Evolutionary conservation across 2,888 invertebrate species (phyloP).

Genomic region (Tigriopus californicus): DNA sequence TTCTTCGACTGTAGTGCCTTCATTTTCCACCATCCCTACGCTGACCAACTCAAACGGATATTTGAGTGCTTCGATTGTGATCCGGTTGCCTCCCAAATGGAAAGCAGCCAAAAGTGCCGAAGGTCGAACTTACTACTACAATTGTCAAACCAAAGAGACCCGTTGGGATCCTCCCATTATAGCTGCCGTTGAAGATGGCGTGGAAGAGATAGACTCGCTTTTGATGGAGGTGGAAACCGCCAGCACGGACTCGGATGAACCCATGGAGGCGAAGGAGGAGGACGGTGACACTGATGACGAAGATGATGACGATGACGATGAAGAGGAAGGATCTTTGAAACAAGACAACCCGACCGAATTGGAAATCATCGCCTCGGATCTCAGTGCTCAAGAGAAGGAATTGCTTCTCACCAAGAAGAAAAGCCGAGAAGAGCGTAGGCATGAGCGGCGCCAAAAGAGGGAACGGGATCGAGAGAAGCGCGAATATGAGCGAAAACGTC

Average conservation of each 20-base stretch:
- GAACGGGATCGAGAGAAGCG: conserved; percentile 16
- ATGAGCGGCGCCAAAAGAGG: conserved; percentile 13
- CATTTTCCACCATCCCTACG: too few relatives aligned
- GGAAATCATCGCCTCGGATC: conserved; percentile 11
- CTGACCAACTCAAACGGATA: too few relatives aligned
- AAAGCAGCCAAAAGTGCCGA: conserved; percentile 58
- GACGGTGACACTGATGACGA: conserved; percentile 20
- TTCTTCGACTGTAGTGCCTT: not conserved
- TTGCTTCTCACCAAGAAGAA: not conserved
- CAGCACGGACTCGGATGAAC: conserved; percentile 20
- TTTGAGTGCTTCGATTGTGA: conserved; percentile 18
- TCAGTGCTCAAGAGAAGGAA: conserved; percentile 15
- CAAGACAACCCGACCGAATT: not conserved
- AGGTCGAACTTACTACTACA: conserved; percentile 80
- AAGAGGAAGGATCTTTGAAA: conserved; percentile 26
- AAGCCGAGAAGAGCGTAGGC: conserved; percentile 14
- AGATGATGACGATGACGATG: conserved; percentile 32
- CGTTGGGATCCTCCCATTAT: conserved; percentile 53
- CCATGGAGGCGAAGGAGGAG: conserved; percentile 13
- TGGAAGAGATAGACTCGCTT: not conserved
- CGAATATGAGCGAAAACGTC: conserved; percentile 12
- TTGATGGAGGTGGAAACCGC: conserved; percentile 25
- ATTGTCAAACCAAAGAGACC: conserved; percentile 36
- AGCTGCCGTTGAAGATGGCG: conserved; percentile 12
- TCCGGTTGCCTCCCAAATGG: conserved; percentile 63